Evolutionary conservation across 2,888 invertebrate genomes (phyloP).

Genomic region (Polietes domitor): DNA sequence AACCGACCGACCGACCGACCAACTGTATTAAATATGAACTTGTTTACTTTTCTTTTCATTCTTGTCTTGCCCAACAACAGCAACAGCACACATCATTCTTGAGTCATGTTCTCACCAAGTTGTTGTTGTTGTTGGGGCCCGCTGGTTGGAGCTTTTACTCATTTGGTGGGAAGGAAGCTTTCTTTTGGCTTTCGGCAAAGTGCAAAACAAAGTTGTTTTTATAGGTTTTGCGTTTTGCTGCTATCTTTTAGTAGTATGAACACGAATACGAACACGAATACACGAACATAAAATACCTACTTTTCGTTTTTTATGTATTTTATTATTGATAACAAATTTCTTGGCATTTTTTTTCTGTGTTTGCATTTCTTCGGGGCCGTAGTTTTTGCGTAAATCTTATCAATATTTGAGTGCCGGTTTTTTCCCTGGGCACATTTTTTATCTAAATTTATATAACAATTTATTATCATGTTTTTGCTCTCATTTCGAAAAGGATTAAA

Average conservation of each 20-base stretch:
- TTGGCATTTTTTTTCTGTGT: not conserved
- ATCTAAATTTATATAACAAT: not conserved
- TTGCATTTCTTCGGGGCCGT: not conserved
- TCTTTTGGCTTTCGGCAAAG: slow-evolving; percentile 4
- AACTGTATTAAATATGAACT: no score
- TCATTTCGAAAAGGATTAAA: no score
- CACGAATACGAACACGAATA: no score
- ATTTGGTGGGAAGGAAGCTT: slow-evolving; percentile 35
- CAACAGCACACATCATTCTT: slow-evolving; percentile 44
- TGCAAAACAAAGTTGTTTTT: no score
- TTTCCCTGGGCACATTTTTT: not conserved
- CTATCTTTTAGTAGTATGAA: not conserved
- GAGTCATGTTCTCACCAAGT: slow-evolving; percentile 8
- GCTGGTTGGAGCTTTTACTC: slow-evolving; percentile 48
- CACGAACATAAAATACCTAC: no score
- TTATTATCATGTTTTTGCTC: no score
- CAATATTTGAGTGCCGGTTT: not conserved
- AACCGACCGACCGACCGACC: no score
- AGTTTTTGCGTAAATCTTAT: not conserved
- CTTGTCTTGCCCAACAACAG: not conserved
- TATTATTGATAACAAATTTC: not conserved
- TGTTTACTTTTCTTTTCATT: slow-evolving; percentile 34
- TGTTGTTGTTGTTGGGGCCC: no score
- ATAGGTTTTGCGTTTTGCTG: not conserved
- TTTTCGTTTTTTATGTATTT: not conserved